These are phyloP conservation scores for Eubucco bourcierii DNA, from an alignment of 2,113 vertebrate species.

Conservation along the genomic window DNA sequence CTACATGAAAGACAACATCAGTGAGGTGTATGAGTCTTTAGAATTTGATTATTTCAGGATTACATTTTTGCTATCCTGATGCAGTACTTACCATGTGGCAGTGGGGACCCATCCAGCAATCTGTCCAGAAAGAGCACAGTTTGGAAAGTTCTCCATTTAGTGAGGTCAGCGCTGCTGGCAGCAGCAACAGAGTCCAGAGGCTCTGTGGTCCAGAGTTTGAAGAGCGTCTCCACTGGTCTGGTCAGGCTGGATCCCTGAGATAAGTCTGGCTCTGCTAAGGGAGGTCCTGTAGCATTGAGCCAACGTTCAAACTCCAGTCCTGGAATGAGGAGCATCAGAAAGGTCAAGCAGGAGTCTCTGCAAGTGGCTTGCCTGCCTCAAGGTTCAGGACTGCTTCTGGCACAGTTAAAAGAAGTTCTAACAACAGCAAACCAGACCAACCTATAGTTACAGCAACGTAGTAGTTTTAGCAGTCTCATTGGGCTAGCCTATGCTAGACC, in stretches of 20 bases:
- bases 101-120: conserved; percentile 87
- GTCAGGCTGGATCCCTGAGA: conserved; percentile 88
- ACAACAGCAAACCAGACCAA: background rate
- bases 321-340: conserved; percentile 56
- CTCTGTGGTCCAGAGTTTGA: conserved; percentile 84
- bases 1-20: background rate
- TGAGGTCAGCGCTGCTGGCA: conserved; percentile 81
- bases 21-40: background rate
- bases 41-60: background rate
- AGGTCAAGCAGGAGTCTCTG: background rate
- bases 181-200: conserved; percentile 77
- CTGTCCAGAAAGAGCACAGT: conserved; percentile 94
- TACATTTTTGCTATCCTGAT: background rate
- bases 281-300: conserved; percentile 91
- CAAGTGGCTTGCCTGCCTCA: background rate
- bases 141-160: conserved; percentile 94
- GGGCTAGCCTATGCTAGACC: background rate
- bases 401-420: background rate
- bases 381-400: background rate
- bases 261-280: conserved; percentile 89
- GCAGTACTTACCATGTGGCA: conserved; percentile 81
- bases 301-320: conserved; percentile 95
- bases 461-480: background rate
- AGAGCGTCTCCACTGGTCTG: conserved; percentile 85
- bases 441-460: background rate